Base-by-base conservation (phyloP, 2,888 invertebrate species). In the Tetanocera ferruginea region DNA sequence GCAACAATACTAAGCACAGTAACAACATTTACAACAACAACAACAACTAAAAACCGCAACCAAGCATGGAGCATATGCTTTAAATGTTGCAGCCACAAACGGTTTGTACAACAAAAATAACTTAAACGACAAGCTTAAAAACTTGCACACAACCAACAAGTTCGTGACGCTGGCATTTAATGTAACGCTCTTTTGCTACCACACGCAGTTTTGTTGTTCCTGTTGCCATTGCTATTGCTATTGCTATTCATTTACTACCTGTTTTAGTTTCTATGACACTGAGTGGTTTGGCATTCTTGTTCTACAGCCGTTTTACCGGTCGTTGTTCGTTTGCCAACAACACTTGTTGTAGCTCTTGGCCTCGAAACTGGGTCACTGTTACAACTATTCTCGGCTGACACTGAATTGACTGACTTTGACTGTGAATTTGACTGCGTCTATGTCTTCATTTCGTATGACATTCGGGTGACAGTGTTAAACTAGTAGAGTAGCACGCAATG, bases 321-420 rank as follows among this genome's bases (percentile, higher is more conserved):
- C 76, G 73, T 49, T 70, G 23, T n/a, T 51, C n/a, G n/a, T 23
- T 62, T 28, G n/a, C 43, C 8, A 4, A 31, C 25, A 14, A 19
- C 49, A 25, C 19, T 14, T 57, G 11, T 73, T 49, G 31, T 19
- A 19, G 57, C 28, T 66, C 62, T 31, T 43, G 69, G 76, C 60
- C 73, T 31, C 62, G n/a, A 67, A 86, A 86, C 84, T 86, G 84
- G 85, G 85, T 86, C 86, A 86, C 86, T 86, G 86, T 86, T 86
- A 86, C 86, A 83, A 67, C 66, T 43, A 57, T 23, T 71, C 71
- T 75, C 80, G 55, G 62, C 49, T 70, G 23, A 70, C 74, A 69
- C 55, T 71, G 49, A 25, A 55, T 34, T 74, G 66, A 76, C 34
- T n/a, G 67, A 4, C 51, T 64, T 37, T 77, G 51, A 60, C 60